These are phyloP conservation scores for Azorinus chamasolen DNA, from an alignment of 2,888 invertebrate genomes.

Conservation along the genomic window DNA sequence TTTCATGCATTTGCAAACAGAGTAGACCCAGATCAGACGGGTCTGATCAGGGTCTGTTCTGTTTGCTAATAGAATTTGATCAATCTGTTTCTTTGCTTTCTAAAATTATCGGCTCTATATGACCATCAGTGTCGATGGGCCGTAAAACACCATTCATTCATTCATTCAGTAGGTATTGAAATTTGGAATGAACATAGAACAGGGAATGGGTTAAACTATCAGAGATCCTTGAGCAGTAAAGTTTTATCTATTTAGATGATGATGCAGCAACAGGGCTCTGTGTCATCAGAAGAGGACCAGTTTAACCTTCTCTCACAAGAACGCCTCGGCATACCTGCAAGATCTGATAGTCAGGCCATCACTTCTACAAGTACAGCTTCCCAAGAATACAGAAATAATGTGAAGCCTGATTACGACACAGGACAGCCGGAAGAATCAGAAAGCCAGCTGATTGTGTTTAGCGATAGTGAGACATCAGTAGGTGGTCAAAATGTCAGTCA, in stretches of 20 bases:
- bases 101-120: no score
- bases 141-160: no score
- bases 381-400: not conserved
- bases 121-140: no score
- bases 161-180: no score
- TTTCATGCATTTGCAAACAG: no score
- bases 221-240: no score
- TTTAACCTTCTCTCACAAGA: conserved; percentile 55
- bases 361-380: not conserved
- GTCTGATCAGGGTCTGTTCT: no score
- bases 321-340: conserved; percentile 28
- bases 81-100: no score
- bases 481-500: conserved; percentile 32
- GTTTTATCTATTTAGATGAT: conserved; percentile 14
- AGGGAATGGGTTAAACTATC: no score
- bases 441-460: conserved; percentile 54
- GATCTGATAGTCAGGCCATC: not conserved
- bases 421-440: conserved; percentile 6
- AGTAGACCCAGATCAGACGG: no score
- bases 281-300: conserved; percentile 52
- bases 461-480: conserved; percentile 53
- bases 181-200: no score
- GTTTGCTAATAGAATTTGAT: no score
- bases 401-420: conserved; percentile 5
- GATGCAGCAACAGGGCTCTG: conserved; percentile 39